These are phyloP conservation scores for Scarus forsteni DNA, from an alignment of 2,797 vertebrate genomes.

Conservation along the genomic window DNA sequence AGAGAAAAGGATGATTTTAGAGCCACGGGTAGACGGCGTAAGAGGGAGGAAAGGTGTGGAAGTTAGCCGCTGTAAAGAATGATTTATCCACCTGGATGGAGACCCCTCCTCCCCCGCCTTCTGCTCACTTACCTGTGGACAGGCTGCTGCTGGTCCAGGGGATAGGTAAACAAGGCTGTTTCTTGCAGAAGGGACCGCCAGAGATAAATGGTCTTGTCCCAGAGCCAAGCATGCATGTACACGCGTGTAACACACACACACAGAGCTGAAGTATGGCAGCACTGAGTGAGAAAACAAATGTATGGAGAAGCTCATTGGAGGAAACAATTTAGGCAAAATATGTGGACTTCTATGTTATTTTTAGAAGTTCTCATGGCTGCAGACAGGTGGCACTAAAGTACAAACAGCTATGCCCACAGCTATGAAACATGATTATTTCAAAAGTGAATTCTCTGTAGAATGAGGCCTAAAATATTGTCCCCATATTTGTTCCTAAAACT, in stretches of 20 bases:
- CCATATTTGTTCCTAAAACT: too few relatives aligned
- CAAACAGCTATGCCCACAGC: too few relatives aligned
- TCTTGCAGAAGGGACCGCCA: conserved; percentile 59
- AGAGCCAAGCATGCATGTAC: conserved; percentile 19
- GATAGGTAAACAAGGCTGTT: conserved; percentile 70
- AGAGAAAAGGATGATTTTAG: conserved; percentile 29
- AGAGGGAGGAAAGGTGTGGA: conserved; percentile 33
- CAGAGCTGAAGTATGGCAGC: conserved; percentile 4
- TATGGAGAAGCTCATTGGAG: conserved; percentile 19
- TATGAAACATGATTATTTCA: too few relatives aligned
- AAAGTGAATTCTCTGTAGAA: too few relatives aligned
- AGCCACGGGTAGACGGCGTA: conserved; percentile 9
- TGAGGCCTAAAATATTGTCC: too few relatives aligned
- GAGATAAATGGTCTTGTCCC: conserved; percentile 68
- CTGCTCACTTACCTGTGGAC: conserved; percentile 53
- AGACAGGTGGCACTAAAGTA: too few relatives aligned
- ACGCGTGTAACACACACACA: background rate
- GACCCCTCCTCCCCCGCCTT: conserved; percentile 4
- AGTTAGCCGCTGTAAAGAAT: conserved; percentile 47
- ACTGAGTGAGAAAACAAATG: conserved; percentile 26
- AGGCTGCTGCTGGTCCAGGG: conserved; percentile 51
- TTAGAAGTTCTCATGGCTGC: too few relatives aligned
- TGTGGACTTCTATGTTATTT: background rate
- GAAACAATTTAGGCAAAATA: conserved; percentile 43
- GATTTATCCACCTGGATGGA: conserved; percentile 56